A percentile compares a stretch with the other conserved stretches of the same genome.
These are phyloP conservation scores for Brenthis daphne DNA, from an alignment of 2,888 invertebrate species.

Conservation along the genomic window DNA sequence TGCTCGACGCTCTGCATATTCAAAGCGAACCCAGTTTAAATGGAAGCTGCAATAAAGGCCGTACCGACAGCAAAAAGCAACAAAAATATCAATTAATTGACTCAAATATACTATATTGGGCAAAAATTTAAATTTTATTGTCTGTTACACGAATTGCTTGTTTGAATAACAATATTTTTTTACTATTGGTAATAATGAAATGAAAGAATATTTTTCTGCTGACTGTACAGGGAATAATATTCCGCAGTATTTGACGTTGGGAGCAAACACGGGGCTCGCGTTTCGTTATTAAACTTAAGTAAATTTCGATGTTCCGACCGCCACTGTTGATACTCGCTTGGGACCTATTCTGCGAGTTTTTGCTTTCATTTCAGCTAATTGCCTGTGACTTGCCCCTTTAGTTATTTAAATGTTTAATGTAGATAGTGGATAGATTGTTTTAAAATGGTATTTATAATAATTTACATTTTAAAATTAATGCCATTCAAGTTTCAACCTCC, in stretches of 20 bases:
- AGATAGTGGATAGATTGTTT: conserved; percentile 1
- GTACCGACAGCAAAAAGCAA: conserved; percentile 37
- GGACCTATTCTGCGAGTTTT: conserved; percentile 30
- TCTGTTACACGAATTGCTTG: not conserved
- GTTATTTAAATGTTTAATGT: conserved; percentile 20
- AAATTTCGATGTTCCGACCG: conserved; percentile 79
- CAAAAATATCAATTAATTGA: not conserved
- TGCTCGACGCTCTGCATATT: conserved; percentile 62
- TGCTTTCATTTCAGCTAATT: conserved; percentile 38
- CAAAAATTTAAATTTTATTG: not conserved
- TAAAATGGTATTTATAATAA: not conserved
- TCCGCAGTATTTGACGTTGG: conserved; percentile 68
- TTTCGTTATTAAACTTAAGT: conserved; percentile 81
- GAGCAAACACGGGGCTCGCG: conserved; percentile 78
- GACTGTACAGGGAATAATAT: conserved; percentile 49
- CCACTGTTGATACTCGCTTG: conserved; percentile 59
- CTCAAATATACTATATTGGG: not conserved
- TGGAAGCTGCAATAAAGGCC: conserved; percentile 63
- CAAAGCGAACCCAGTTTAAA: conserved; percentile 61
- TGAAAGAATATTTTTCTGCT: conserved; percentile 7
- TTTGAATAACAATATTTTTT: not conserved
- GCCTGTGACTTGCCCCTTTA: conserved; percentile 25
- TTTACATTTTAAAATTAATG: conserved; percentile 1
- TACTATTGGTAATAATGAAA: conserved; percentile 1
- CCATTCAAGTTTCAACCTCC: no score